These are phyloP conservation scores for Nestor notabilis DNA, from an alignment of 2,113 vertebrate species.

Conservation along the genomic window DNA sequence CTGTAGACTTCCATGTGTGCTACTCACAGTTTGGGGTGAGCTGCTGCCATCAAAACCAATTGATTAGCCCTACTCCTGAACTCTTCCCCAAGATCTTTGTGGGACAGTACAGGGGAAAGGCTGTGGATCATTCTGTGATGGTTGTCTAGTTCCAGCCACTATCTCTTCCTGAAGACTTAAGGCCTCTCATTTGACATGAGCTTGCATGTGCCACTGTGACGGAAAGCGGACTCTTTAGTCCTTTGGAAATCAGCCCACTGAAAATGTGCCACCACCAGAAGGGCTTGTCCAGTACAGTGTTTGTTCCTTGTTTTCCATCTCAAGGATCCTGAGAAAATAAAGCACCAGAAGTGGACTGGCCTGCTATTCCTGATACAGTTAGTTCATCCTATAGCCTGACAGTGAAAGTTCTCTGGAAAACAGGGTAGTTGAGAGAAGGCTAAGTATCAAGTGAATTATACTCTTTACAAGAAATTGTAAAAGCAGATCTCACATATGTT, in stretches of 20 bases:
- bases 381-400: background rate
- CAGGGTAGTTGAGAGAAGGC: background rate
- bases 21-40: background rate
- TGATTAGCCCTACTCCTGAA: background rate
- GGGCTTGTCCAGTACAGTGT: background rate
- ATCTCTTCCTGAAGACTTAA: background rate
- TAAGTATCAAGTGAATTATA: background rate
- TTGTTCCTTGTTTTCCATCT: background rate
- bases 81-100: background rate
- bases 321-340: background rate
- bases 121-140: background rate
- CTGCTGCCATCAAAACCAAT: background rate
- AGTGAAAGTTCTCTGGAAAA: background rate
- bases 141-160: background rate
- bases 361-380: background rate
- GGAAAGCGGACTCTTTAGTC: background rate
- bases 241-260: background rate
- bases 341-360: background rate
- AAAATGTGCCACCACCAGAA: background rate
- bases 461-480: background rate
- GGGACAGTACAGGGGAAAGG: background rate
- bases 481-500: background rate
- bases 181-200: background rate
- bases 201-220: background rate
- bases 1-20: background rate